Evolutionary conservation across 2,113 vertebrate genomes (phyloP).

Genomic region (Mionectes macconnelli): DNA sequence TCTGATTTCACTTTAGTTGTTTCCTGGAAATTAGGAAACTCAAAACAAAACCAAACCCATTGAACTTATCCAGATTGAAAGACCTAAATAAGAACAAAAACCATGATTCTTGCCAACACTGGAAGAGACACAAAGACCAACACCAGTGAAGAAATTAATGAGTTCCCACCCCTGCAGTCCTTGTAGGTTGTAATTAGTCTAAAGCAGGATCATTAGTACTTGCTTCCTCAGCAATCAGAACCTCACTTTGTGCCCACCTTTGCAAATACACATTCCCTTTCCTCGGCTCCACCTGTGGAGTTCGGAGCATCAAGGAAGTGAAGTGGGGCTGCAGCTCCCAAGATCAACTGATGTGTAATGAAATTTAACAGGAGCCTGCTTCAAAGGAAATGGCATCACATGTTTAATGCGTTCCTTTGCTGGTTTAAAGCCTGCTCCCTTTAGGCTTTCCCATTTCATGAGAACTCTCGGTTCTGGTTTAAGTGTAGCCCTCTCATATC

Average conservation of each 20-base stretch:
- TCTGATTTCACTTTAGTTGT: not conserved
- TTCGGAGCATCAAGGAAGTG: not conserved
- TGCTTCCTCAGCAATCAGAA: not conserved
- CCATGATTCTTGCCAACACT: not conserved
- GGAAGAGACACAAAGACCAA: slow-evolving; percentile 26
- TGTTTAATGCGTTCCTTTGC: not conserved
- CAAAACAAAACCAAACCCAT: not conserved
- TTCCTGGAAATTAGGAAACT: not conserved
- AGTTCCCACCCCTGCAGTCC: not conserved
- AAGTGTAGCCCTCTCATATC: not conserved
- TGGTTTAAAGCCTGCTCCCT: slow-evolving; percentile 2
- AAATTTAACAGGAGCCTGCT: not conserved
- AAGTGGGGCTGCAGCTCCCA: not conserved
- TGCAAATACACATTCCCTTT: not conserved
- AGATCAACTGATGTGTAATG: not conserved
- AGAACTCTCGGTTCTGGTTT: not conserved
- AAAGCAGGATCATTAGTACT: not conserved
- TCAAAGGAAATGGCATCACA: slow-evolving; percentile 37
- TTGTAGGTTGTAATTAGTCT: slow-evolving; percentile 18
- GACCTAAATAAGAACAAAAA: not conserved
- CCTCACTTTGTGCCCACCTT: not conserved
- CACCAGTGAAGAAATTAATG: not conserved
- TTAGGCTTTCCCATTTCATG: not conserved
- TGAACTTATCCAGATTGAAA: not conserved
- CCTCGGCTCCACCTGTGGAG: not conserved